These are phyloP conservation scores for Lycophotia porphyrea DNA, from an alignment of 2,888 invertebrate genomes.

Conservation along the genomic window DNA sequence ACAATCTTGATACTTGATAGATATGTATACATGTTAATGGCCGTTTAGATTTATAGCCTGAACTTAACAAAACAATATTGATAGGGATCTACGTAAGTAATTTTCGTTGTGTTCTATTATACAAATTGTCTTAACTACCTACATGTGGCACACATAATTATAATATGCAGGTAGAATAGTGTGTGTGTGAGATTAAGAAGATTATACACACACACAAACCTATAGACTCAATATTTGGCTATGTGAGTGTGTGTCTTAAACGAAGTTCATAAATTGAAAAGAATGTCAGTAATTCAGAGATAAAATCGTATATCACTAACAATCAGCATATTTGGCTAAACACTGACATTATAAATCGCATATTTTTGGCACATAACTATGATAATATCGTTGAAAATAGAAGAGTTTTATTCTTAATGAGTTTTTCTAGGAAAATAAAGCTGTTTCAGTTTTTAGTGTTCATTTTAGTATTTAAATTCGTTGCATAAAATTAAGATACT, in stretches of 20 bases:
- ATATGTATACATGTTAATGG: slow-evolving; percentile 58
- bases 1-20: slow-evolving; percentile 59
- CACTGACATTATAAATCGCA: slow-evolving; percentile 33
- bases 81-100: slow-evolving; percentile 62
- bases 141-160: slow-evolving; percentile 22
- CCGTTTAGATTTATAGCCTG: slow-evolving; percentile 58
- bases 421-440: slow-evolving; percentile 47
- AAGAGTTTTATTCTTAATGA: slow-evolving; percentile 37
- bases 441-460: not conserved
- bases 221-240: not conserved
- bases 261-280: slow-evolving; percentile 46
- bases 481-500: slow-evolving; percentile 10
- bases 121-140: slow-evolving; percentile 50
- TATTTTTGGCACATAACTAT: slow-evolving; percentile 38
- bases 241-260: slow-evolving; percentile 19
- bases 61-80: slow-evolving; percentile 63
- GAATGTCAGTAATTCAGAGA: slow-evolving; percentile 45
- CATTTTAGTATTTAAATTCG: slow-evolving; percentile 10
- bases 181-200: not conserved
- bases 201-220: slow-evolving; percentile 5
- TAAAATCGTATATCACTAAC: slow-evolving; percentile 54
- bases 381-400: slow-evolving; percentile 22
- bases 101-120: slow-evolving; percentile 49
- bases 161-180: slow-evolving; percentile 6
- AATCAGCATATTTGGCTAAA: slow-evolving; percentile 56